Evolutionary conservation across 2,888 invertebrate species (phyloP).

Genomic region (Drosophila sordidula): DNA sequence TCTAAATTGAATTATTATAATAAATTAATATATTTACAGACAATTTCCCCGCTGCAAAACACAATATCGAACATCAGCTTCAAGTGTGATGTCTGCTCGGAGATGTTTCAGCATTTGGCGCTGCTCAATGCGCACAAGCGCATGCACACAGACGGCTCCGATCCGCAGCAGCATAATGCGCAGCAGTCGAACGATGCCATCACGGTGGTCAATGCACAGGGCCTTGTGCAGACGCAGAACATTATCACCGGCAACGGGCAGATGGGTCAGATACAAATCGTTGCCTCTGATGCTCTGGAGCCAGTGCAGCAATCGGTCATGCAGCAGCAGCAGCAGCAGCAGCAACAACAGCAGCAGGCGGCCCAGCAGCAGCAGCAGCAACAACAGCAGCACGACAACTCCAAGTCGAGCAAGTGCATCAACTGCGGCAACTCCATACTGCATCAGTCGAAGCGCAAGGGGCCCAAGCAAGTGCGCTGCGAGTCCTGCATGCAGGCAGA

Average conservation of each 20-base stretch:
- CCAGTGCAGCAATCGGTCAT: constrained; percentile 70
- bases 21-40: constrained; percentile 28
- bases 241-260: constrained; percentile 85
- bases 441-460: constrained; percentile 87
- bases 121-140: constrained; percentile 94
- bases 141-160: constrained; percentile 88
- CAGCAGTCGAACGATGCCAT: constrained; percentile 84
- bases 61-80: constrained; percentile 93
- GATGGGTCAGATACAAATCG: constrained; percentile 87
- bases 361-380: constrained; percentile 53
- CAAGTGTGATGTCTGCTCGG: constrained; percentile 94
- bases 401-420: constrained; percentile 87
- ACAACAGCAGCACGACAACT: constrained; percentile 58
- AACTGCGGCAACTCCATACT: constrained; percentile 87
- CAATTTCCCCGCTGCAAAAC: constrained; percentile 86
- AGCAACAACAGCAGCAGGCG: constrained; percentile 32
- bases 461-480: constrained; percentile 88
- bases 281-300: constrained; percentile 86
- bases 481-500: constrained; percentile 88
- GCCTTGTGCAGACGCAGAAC: constrained; percentile 84
- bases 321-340: constrained; percentile 69
- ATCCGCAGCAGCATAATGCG: constrained; percentile 73
- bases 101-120: constrained; percentile 93
- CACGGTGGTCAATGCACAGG: constrained; percentile 86
- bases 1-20: too few relatives aligned